Percentiles rank a stretch among this genome's conserved stretches.
Conservation (phyloP, 2,797 vertebrate species). For the Streptopelia turtur region DNA sequence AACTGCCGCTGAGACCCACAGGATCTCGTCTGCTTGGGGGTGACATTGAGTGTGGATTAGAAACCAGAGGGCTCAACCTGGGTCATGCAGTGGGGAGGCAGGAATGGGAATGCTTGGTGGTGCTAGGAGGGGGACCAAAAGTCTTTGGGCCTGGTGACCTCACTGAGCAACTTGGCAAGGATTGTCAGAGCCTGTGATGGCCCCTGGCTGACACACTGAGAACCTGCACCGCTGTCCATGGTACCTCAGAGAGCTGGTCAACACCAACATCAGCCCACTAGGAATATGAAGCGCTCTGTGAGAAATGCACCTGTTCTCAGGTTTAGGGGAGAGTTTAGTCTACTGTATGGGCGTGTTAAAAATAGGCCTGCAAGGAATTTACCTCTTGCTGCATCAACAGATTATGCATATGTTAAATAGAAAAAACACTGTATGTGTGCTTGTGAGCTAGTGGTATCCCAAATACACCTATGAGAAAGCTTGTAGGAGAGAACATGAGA, state of each 20-base stretch:
- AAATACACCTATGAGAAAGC: neutral
- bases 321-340: neutral
- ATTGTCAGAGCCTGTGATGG: neutral
- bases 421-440: neutral
- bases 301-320: neutral
- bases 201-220: fast-evolving
- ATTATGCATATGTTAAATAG: neutral
- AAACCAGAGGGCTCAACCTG: neutral
- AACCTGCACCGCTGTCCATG: neutral
- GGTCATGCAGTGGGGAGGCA: neutral
- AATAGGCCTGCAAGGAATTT: fast-evolving
- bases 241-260: neutral
- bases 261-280: neutral
- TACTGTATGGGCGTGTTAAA: neutral
- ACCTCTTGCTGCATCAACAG: neutral
- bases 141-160: neutral
- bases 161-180: neutral
- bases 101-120: neutral
- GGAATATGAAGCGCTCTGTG: neutral
- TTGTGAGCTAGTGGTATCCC: neutral
- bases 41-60: neutral
- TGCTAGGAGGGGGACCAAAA: neutral
- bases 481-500: neutral
- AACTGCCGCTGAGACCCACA: neutral
- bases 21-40: neutral